Percentiles rank a stretch among this genome's conserved stretches.
Conservation (phyloP, 2,797 vertebrate genomes). For the Gallinago stenura region DNA sequence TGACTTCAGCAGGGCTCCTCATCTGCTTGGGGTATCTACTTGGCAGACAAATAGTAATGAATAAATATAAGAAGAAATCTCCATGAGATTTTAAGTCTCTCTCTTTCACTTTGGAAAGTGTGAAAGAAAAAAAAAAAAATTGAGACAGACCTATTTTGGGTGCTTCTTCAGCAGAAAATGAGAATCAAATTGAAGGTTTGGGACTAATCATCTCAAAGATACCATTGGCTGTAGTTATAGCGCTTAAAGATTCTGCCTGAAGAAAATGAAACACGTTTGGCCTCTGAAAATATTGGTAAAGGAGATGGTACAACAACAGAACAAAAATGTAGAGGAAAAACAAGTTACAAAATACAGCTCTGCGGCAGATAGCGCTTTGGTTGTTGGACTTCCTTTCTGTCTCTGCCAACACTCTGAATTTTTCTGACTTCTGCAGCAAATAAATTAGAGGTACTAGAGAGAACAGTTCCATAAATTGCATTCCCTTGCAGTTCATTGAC, state of each 20-base stretch:
- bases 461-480: background rate
- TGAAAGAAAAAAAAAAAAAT: background rate
- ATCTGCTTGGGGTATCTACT: background rate
- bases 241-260: background rate
- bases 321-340: background rate
- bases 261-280: background rate
- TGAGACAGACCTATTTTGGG: background rate
- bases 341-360: background rate
- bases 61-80: background rate
- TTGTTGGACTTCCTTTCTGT: background rate
- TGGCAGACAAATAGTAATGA: background rate
- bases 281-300: background rate
- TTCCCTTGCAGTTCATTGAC: background rate
- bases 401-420: background rate
- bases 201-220: background rate
- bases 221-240: background rate
- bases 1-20: background rate
- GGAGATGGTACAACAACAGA: background rate
- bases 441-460: background rate
- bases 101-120: background rate
- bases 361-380: background rate
- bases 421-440: background rate
- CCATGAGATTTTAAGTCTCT: background rate
- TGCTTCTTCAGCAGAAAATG: background rate
- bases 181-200: background rate